phyloP scores from a whole-genome alignment of 2,797 vertebrate genomes.

The Odontamblyopus rebecca region DNA sequence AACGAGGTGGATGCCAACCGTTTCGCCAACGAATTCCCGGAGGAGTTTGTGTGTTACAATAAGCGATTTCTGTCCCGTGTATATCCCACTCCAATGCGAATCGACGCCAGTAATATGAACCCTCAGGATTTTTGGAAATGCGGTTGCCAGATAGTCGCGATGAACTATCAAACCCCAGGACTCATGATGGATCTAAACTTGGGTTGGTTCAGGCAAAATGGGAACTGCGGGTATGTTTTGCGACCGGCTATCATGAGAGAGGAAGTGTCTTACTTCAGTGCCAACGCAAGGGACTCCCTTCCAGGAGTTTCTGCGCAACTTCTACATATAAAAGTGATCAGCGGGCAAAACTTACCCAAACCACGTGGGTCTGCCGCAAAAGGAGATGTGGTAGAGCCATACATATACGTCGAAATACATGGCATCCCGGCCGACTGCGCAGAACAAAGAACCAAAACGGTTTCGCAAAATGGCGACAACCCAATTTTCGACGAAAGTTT shows the following conservation, averaged over 20 bases:
- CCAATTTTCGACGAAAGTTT: constrained; percentile 92
- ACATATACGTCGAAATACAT: constrained; percentile 90
- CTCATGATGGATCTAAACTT: constrained; percentile 94
- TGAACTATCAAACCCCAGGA: constrained; percentile 93
- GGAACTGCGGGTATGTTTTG: constrained; percentile 90
- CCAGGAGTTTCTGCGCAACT: constrained; percentile 90
- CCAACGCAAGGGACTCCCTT: constrained; percentile 88
- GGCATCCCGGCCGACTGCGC: constrained; percentile 91
- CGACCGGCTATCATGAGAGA: constrained; percentile 92
- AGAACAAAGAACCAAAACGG: constrained; percentile 90
- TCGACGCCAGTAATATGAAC: constrained; percentile 94
- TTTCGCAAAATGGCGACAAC: constrained; percentile 89
- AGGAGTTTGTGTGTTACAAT: constrained; percentile 92
- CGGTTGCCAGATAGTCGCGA: constrained; percentile 92
- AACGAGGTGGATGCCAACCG: constrained; percentile 90
- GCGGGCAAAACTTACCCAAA: constrained; percentile 92
- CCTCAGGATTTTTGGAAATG: constrained; percentile 97
- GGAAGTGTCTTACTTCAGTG: constrained; percentile 95
- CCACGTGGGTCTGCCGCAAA: constrained; percentile 91
- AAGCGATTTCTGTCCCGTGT: constrained; percentile 88
- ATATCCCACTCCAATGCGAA: constrained; percentile 91
- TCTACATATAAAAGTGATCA: constrained; percentile 91
- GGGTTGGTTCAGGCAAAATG: constrained; percentile 91
- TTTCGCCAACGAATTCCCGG: constrained; percentile 88
- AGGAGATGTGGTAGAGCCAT: constrained; percentile 91